Base-by-base conservation (phyloP, 1,140 invertebrate genomes). In the Drosophila sucinea region DNA sequence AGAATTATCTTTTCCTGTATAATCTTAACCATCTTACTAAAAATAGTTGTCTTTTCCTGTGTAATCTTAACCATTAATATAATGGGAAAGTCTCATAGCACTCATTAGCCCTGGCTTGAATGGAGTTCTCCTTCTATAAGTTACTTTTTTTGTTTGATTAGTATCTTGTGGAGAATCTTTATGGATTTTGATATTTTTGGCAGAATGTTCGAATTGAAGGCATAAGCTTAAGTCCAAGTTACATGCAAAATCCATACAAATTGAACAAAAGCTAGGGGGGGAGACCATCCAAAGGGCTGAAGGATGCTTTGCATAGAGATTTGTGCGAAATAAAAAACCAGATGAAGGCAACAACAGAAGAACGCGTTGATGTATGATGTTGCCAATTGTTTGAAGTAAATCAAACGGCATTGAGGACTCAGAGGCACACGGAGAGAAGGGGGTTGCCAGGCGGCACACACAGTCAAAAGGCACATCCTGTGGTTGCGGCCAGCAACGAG, bases 321-420 rank as follows among this genome's bases (percentile, higher is more conserved):
- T 79, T 79, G 76, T 72, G 68, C 57, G 55, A 76, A 73, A 70
- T 61, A 73, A 47, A 72, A 60, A 72, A 78, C 66, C 62, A 76
- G 68, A 66, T 41, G 64, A 69, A 38, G 66, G 58, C 65, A 70
- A 69, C 67, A 72, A 78, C 57, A 63, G 62, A 70, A 70, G 82
- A 70, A 73, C 80, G 86, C 84, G 84, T 89, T 87, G 84, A 87
- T 87, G 84, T 87, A 87, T 87, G 84, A 89, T 87, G 84, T 87
- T 87, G 84, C 84, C 84, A 87, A 87, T 87, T 87, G 84, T 87
- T 89, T 89, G 84, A 87, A 87, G 80, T 87, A 87, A 87, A 87
- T 87, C 84, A 89, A 87, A 89, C 77, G 77, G 77, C 61, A 72
- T 70, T 64, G 78, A 78, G 65, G 23, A 51, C 25, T 51, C 60